Evolutionary conservation across 2,888 invertebrate species (phyloP), one percentile per base, ranked within the genome.

Genomic region (Thymelicus lineola): DNA sequence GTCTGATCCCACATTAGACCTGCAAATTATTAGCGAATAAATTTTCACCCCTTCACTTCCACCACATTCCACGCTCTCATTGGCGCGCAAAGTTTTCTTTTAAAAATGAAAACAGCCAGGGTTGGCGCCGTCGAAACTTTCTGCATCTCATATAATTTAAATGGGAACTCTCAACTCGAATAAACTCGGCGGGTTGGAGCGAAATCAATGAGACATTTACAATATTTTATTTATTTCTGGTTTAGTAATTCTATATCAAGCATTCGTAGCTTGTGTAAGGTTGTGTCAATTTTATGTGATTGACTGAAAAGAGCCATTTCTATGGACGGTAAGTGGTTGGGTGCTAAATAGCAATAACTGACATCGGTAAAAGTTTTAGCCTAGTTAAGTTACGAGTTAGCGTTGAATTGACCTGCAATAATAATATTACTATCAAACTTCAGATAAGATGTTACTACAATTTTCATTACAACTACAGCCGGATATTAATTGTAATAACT

Each of bases 21-120:
- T 35, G 55, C n/a, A 62, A 62, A 50, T 50, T 62, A 62, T 62
- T 50, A 36, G 62, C 20, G 42, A 45, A 50, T 62, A 62, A 48
- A 46, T 62, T 62, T 62, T 0, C 62, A 36, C 50, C 50, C 50
- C 15, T 48, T 62, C 50, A 12, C 14, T 35, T 14, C 55, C 28
- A 28, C 28, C 28, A 28, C 28, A 28, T 28, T 28, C 28, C 55
- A 35, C 35, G 50, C 15, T 35, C 62, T 15, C 38, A 17, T 36
- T 36, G 35, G 10, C 9, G 15, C 15, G 17, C 62, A 15, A 62
- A 62, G 48, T 62, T 62, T 62, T 62, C 48, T 50, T 62, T 48
- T 62, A 50, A 62, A 62, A 62, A 50, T 62, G 15, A 62, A 36
- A 50, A 62, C 61, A 50, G 36, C 15, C 46, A 28, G 20, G 7